Evolutionary conservation across 2,888 invertebrate genomes (phyloP), one percentile per base, ranked within the genome.

Genomic region (Lasius platythorax): DNA sequence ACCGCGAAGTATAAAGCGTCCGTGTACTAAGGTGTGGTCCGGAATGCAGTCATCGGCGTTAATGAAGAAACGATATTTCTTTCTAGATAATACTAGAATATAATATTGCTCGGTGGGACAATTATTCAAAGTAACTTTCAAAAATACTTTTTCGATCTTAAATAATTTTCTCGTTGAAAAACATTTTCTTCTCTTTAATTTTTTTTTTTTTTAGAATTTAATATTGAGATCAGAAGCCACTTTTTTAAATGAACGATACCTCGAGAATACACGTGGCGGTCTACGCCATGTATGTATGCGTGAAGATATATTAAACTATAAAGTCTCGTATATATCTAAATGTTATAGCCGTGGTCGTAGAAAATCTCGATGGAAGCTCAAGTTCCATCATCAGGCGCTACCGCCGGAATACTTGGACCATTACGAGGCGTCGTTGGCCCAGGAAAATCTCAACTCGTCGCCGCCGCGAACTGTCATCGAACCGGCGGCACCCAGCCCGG

Each of bases 381-480:
- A 97, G 93, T 97, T 98, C 94, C 97, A 98, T 92, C 97, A 98
- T 93, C 97, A 98, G 93, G 97, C 97, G 0, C 94, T 97, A 81
- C 97, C 97, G 0, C 97, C 97, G 23, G 97, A 97, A 93, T 97
- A 97, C 93, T 96, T 97, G 76, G 97, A 97, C 91, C 97, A 97
- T 93, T 97, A 97, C 95, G 97, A 97, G 94, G 97, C 97, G 75
- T 96, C 97, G 8, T 95, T 97, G 79, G 96, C 96, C 86, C 96
- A 96, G 88, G 96, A 96, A 46, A 94, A 94, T 3, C 81, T 93
- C 15, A 94, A 93, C 64, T 88, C 93, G 4, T 92, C 93, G 3
- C 91, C 93, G 6, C 91, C 92, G 8, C 87, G 92, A 50, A 50
- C 6, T 15, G 73, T 89, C 3, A 83, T 85, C 28, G 93, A 94